Conservation (phyloP, 2,888 invertebrate species). For the Thymelicus lineola region DNA sequence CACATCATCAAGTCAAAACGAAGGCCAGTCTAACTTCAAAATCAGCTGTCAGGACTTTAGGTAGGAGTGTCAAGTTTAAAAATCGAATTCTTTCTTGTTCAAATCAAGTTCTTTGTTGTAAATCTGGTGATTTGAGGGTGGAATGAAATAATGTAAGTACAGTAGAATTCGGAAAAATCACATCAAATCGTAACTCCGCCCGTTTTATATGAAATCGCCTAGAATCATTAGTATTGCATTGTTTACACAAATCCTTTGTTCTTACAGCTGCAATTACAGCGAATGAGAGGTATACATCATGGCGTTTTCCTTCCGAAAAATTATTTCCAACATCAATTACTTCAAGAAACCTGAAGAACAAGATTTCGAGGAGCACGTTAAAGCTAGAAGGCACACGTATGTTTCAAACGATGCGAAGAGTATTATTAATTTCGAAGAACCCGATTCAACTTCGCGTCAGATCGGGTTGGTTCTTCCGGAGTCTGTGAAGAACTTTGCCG, state of each 20-base stretch:
- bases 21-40: conserved; percentile 21
- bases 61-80: neutral
- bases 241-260: conserved; percentile 27
- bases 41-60: conserved; percentile 12
- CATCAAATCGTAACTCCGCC: neutral
- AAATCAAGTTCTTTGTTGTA: neutral
- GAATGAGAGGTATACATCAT: conserved; percentile 50
- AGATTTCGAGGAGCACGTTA: conserved; percentile 37
- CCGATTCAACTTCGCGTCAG: conserved; percentile 68
- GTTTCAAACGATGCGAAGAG: conserved; percentile 45
- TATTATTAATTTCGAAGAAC: conserved; percentile 60
- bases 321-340: conserved; percentile 76
- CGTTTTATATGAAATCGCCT: neutral
- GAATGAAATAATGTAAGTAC: conserved; percentile 22
- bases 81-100: neutral
- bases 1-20: no score
- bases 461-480: conserved; percentile 59
- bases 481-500: conserved; percentile 57
- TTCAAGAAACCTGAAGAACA: conserved; percentile 66
- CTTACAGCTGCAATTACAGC: conserved; percentile 3
- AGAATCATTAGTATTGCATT: neutral
- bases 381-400: conserved; percentile 44
- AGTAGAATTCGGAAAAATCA: neutral
- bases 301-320: conserved; percentile 78
- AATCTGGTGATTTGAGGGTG: conserved; percentile 33